These are phyloP conservation scores for Malthinus seriepunctatus DNA, from an alignment of 2,888 invertebrate genomes.

Conservation along the genomic window DNA sequence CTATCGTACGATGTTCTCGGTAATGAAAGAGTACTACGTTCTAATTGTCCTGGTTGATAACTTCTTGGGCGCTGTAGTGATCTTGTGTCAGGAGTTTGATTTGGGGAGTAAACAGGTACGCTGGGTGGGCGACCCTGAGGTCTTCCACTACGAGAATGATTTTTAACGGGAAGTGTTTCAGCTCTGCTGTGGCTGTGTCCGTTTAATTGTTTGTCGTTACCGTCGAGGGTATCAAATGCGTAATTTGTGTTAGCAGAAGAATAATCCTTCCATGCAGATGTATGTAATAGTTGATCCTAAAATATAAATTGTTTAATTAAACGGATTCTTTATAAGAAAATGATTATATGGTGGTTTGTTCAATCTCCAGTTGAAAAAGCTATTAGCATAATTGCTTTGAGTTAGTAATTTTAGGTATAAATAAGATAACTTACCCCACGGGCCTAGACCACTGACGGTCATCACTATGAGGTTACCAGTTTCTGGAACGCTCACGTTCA, in stretches of 20 bases:
- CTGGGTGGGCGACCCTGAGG: slow-evolving; percentile 49
- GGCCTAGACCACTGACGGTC: slow-evolving; percentile 36
- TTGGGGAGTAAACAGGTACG: slow-evolving; percentile 34
- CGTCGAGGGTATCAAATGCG: slow-evolving; percentile 86
- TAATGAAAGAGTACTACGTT: slow-evolving; percentile 74
- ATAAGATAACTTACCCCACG: slow-evolving; percentile 48
- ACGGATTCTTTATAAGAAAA: too few relatives aligned
- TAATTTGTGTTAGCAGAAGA: slow-evolving; percentile 83
- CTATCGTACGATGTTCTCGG: slow-evolving; percentile 67
- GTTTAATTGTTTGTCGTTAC: slow-evolving; percentile 67
- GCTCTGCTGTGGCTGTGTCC: slow-evolving; percentile 39
- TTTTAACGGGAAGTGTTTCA: slow-evolving; percentile 42
- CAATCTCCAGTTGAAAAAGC: neutral
- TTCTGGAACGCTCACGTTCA: slow-evolving; percentile 44
- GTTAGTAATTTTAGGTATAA: slow-evolving; percentile 5
- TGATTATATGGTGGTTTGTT: too few relatives aligned
- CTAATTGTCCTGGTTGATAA: slow-evolving; percentile 53
- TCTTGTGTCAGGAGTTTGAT: slow-evolving; percentile 62
- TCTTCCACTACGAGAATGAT: slow-evolving; percentile 37
- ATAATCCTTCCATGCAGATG: slow-evolving; percentile 89
- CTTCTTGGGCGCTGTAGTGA: slow-evolving; percentile 63
- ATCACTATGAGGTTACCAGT: slow-evolving; percentile 39
- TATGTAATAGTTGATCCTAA: slow-evolving; percentile 82
- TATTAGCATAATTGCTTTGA: neutral
- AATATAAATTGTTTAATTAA: slow-evolving; percentile 20